These are phyloP conservation scores for Epicauta chinensis DNA, from an alignment of 1,140 invertebrate species.

Conservation along the genomic window DNA sequence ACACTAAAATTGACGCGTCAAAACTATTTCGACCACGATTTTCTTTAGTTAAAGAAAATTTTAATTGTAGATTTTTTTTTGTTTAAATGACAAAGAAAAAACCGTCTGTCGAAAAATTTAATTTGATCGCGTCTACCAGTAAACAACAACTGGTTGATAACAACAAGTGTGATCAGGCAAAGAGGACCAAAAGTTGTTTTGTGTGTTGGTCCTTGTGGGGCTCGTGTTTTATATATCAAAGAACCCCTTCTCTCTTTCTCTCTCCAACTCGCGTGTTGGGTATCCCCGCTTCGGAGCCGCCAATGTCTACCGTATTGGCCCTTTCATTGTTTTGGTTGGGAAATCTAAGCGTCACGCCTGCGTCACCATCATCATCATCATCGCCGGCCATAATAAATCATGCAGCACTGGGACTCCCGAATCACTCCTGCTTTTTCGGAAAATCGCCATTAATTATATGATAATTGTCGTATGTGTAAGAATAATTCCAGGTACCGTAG, in stretches of 20 bases:
- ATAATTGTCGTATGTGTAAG: too few relatives aligned
- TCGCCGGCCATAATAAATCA: not conserved
- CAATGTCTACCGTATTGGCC: slow-evolving; percentile 8
- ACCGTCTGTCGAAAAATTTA: slow-evolving; percentile 35
- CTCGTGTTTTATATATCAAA: slow-evolving; percentile 34
- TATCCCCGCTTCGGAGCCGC: slow-evolving; percentile 22
- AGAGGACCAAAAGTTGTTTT: slow-evolving; percentile 34
- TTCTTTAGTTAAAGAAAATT: slow-evolving; percentile 15
- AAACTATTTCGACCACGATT: slow-evolving; percentile 33
- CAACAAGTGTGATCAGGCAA: not conserved
- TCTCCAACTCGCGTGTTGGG: not conserved
- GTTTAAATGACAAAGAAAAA: slow-evolving; percentile 7
- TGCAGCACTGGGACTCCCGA: not conserved
- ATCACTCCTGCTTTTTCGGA: too few relatives aligned
- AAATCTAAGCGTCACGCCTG: slow-evolving; percentile 34
- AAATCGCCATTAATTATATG: too few relatives aligned
- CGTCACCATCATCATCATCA: slow-evolving; percentile 20
- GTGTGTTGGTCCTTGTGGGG: slow-evolving; percentile 29
- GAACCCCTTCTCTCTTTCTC: slow-evolving; percentile 27
- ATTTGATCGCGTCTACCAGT: slow-evolving; percentile 25
- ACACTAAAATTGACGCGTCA: slow-evolving; percentile 34
- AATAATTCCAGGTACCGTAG: too few relatives aligned
- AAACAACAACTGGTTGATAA: too few relatives aligned
- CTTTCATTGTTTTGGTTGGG: slow-evolving; percentile 33
- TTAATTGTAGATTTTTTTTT: slow-evolving; percentile 31